Conservation (phyloP, 2,888 invertebrate species). For the Leptura quadrifasciata region DNA sequence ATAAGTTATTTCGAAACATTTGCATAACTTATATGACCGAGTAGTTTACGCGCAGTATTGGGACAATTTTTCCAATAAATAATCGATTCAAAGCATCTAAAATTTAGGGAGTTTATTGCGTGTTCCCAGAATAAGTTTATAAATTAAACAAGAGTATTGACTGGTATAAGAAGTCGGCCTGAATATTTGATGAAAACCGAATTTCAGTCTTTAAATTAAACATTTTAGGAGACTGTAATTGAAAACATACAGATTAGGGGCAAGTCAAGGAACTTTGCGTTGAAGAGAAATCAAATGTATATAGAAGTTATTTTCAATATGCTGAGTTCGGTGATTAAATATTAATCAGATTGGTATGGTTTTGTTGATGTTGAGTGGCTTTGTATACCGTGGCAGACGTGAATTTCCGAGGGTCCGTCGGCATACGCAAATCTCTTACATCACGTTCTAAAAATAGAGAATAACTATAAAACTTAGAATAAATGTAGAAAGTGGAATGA, state of each 20-base stretch:
- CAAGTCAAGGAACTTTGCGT: slow-evolving; percentile 28
- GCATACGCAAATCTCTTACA: background rate
- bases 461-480: background rate
- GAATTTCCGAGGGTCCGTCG: background rate
- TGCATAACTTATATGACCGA: background rate
- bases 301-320: slow-evolving; percentile 37
- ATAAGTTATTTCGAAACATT: too few species aligned
- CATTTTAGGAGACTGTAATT: slow-evolving; percentile 33
- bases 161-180: slow-evolving; percentile 59
- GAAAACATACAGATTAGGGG: slow-evolving; percentile 40
- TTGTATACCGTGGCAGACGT: background rate
- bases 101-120: slow-evolving; percentile 39
- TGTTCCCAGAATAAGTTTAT: slow-evolving; percentile 40
- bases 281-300: slow-evolving; percentile 19
- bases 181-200: slow-evolving; percentile 45
- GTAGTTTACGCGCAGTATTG: slow-evolving; percentile 13
- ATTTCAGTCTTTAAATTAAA: slow-evolving; percentile 35
- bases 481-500: background rate
- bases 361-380: background rate
- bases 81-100: slow-evolving; percentile 36
- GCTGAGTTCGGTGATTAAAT: slow-evolving; percentile 12
- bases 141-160: slow-evolving; percentile 43
- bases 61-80: slow-evolving; percentile 36
- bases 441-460: background rate
- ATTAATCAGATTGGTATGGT: slow-evolving; percentile 5